These are phyloP conservation scores for Hydrotaea cyrtoneurina DNA, from an alignment of 2,888 invertebrate species.

Conservation along the genomic window DNA sequence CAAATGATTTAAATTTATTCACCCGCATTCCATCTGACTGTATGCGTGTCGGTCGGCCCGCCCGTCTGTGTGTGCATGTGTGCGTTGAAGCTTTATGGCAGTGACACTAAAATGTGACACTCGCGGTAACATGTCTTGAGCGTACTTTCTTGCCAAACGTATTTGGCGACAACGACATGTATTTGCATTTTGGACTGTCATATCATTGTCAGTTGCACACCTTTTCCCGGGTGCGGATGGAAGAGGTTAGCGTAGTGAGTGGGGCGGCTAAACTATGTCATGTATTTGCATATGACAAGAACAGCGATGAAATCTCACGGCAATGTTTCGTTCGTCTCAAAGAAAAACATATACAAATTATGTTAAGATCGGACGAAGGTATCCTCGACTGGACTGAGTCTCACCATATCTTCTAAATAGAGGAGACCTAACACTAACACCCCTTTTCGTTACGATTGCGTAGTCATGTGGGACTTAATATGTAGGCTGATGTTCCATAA, in stretches of 20 bases:
- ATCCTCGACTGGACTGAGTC: too few relatives aligned
- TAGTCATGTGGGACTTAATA: too few relatives aligned
- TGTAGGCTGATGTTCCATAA: too few relatives aligned
- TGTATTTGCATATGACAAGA: not conserved
- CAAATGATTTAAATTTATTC: slow-evolving; percentile 35
- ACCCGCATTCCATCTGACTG: not conserved
- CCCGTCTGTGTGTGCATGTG: not conserved
- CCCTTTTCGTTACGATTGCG: too few relatives aligned
- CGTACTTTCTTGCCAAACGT: not conserved
- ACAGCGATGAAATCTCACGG: not conserved
- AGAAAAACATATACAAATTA: too few relatives aligned
- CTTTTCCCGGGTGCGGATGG: not conserved
- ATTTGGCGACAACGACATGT: slow-evolving; percentile 4
- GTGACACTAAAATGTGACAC: slow-evolving; percentile 42
- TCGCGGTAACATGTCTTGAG: slow-evolving; percentile 16
- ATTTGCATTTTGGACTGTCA: slow-evolving; percentile 33
- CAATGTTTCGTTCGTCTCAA: too few relatives aligned
- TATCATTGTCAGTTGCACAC: slow-evolving; percentile 22
- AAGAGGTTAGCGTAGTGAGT: not conserved
- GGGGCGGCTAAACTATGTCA: slow-evolving; percentile 7
- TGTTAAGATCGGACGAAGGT: too few relatives aligned
- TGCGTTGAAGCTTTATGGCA: not conserved
- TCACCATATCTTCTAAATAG: too few relatives aligned
- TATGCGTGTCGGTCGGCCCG: not conserved
- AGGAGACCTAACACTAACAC: too few relatives aligned